Evolutionary conservation across 1,140 invertebrate genomes (phyloP).

Genomic region (Pachypeltis micranthus): DNA sequence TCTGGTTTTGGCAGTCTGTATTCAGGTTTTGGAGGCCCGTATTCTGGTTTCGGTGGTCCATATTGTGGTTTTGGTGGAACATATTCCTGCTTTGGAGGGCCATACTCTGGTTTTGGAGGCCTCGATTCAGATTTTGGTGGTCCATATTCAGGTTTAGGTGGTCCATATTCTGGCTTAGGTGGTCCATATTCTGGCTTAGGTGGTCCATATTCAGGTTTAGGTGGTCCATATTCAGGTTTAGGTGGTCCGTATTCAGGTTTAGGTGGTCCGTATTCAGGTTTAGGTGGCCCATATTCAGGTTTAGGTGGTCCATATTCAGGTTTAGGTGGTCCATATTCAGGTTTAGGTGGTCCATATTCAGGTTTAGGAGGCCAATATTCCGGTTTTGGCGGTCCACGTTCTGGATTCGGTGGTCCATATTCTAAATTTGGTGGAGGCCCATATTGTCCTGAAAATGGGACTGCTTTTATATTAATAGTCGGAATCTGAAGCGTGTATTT

Average conservation of each 20-base stretch:
- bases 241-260: not conserved
- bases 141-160: slow-evolving; percentile 1
- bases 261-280: not conserved
- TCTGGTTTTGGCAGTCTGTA: slow-evolving; percentile 6
- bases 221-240: slow-evolving; percentile 15
- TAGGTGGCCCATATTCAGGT: slow-evolving; percentile 17
- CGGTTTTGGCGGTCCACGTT: slow-evolving; percentile 17
- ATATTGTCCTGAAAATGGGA: slow-evolving; percentile 12
- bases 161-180: slow-evolving; percentile 8
- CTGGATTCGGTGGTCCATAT: slow-evolving; percentile 16
- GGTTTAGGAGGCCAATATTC: slow-evolving; percentile 14
- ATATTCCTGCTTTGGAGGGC: slow-evolving; percentile 15
- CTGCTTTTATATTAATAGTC: slow-evolving; percentile 14
- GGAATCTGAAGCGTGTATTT: slow-evolving; percentile 19
- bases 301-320: slow-evolving; percentile 17
- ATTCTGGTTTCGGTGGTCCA: slow-evolving; percentile 19
- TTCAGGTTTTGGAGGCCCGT: slow-evolving; percentile 4
- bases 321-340: slow-evolving; percentile 17
- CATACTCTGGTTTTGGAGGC: slow-evolving; percentile 17
- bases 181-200: slow-evolving; percentile 8
- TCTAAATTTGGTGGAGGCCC: slow-evolving; percentile 4
- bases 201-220: slow-evolving; percentile 19
- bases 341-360: slow-evolving; percentile 20
- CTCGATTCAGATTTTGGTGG: slow-evolving; percentile 16
- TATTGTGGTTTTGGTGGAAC: slow-evolving; percentile 15